phyloP scores from a whole-genome alignment of 2,888 invertebrate species.

The Lacanobia wlatinum region DNA sequence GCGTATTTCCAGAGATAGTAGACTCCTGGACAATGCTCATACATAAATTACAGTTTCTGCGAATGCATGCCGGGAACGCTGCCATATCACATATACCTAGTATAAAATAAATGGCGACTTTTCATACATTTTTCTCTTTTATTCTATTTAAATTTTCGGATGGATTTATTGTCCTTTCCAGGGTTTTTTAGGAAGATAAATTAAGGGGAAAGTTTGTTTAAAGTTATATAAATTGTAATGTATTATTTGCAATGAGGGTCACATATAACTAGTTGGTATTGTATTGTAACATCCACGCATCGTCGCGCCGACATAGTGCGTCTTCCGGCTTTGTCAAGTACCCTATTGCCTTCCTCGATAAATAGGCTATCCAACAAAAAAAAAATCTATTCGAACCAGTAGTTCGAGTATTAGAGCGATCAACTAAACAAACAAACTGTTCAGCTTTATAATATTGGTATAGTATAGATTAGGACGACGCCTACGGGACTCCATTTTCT shows the following conservation, averaged over 20 bases:
- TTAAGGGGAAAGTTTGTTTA: background rate
- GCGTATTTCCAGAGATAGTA: constrained; percentile 72
- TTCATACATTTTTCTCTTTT: constrained; percentile 26
- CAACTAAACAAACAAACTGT: no score
- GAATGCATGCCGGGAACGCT: constrained; percentile 71
- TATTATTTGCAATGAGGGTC: background rate
- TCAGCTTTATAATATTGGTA: no score
- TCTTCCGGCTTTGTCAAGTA: no score
- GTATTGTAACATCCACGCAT: no score
- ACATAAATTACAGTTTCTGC: constrained; percentile 79
- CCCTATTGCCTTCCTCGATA: no score
- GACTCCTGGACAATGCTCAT: constrained; percentile 72
- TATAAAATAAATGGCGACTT: constrained; percentile 40
- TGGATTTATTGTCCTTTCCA: constrained; percentile 34
- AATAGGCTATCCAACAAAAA: no score
- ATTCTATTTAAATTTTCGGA: constrained; percentile 11
- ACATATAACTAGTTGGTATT: no score
- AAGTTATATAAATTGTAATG: background rate
- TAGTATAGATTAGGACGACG: no score
- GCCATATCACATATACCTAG: constrained; percentile 67
- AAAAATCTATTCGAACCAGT: no score
- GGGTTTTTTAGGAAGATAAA: constrained; percentile 10
- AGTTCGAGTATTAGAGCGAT: no score
- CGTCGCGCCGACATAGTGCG: no score
- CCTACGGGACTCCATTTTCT: no score